A percentile compares a stretch with the other conserved stretches of the same genome.
These are phyloP conservation scores for Rhodinocichla rosea DNA, from an alignment of 2,113 vertebrate genomes.

Conservation along the genomic window DNA sequence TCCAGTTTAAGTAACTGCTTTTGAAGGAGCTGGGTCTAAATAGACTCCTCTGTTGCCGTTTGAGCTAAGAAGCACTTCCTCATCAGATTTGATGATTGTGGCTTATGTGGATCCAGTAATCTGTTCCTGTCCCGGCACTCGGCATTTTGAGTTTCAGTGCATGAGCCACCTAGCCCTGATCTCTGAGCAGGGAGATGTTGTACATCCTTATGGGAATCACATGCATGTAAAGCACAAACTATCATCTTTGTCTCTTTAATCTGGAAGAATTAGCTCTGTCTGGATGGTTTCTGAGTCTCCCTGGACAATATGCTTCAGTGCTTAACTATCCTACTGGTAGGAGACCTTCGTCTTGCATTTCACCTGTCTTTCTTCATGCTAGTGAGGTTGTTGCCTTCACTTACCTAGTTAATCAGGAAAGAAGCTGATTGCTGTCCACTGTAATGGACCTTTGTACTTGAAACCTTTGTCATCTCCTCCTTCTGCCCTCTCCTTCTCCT, in stretches of 20 bases:
- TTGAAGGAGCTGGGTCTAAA: background rate
- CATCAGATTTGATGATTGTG: background rate
- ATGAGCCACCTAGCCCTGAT: background rate
- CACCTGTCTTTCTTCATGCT: background rate
- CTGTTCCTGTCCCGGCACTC: background rate
- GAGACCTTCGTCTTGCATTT: background rate
- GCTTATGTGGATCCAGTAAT: background rate
- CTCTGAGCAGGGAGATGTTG: background rate
- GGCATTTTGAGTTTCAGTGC: background rate
- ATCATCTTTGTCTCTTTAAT: background rate
- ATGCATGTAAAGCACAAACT: background rate
- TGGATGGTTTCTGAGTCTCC: background rate
- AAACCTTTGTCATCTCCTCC: background rate
- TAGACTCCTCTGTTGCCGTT: background rate
- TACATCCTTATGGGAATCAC: background rate
- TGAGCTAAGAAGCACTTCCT: background rate
- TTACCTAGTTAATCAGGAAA: background rate
- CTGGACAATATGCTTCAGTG: background rate
- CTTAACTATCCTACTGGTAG: background rate
- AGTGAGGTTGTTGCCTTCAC: background rate
- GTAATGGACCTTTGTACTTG: background rate
- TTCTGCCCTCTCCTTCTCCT: background rate
- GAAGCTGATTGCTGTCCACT: background rate
- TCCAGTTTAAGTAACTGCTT: background rate
- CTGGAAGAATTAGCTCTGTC: background rate